A percentile compares a stretch with the other conserved stretches of the same genome.
These are phyloP conservation scores for Cepphus grylle DNA, from an alignment of 2,113 vertebrate species.

Conservation along the genomic window DNA sequence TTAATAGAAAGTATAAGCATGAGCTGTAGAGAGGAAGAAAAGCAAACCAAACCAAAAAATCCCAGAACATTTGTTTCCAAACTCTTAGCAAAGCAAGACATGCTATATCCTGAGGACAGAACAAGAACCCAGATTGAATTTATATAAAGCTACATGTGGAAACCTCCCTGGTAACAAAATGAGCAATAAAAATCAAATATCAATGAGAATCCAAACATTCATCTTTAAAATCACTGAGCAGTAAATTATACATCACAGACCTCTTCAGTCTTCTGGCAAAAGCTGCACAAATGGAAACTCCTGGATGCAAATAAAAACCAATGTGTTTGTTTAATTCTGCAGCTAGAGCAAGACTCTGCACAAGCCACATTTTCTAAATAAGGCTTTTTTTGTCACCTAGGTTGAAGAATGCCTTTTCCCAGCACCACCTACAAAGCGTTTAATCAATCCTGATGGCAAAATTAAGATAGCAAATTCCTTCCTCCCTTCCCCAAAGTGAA, in stretches of 20 bases:
- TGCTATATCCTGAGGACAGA: neutral
- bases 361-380: neutral
- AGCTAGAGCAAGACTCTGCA: neutral
- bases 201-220: constrained; percentile 30
- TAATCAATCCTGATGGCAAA: neutral
- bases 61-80: neutral
- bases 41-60: neutral
- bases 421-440: neutral
- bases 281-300: constrained; percentile 1
- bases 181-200: constrained; percentile 41
- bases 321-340: constrained; percentile 13
- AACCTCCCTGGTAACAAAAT: constrained; percentile 13
- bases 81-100: neutral
- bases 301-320: neutral
- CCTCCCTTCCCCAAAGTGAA: neutral
- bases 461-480: neutral
- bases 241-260: constrained; percentile 16
- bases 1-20: neutral
- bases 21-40: neutral
- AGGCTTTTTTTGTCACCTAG: neutral
- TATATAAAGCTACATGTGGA: constrained; percentile 16
- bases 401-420: neutral
- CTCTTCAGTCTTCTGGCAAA: constrained; percentile 24
- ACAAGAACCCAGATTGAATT: neutral
- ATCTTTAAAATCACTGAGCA: constrained; percentile 28